Evolutionary conservation across 2,113 vertebrate genomes (phyloP), one percentile per base, ranked within the genome.

Genomic region (Saguinus imperator): DNA sequence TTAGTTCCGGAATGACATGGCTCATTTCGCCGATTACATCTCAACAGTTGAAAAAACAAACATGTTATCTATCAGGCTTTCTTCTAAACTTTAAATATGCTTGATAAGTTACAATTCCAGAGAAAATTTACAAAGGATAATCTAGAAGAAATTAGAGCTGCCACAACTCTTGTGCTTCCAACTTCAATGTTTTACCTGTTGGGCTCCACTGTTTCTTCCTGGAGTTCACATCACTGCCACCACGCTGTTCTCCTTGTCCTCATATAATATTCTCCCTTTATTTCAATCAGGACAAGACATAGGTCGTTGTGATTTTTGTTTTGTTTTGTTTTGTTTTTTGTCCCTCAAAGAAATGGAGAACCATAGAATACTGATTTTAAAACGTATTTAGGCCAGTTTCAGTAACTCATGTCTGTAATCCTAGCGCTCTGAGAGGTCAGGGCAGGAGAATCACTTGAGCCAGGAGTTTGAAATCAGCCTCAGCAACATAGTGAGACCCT

Each of bases 221-320:
- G n/a, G 6, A 37, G 13, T 40, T 37, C n/a, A 0, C 3, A 32
- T 5, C 52, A 2, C 45, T 35, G 50, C 58, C 4, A 7, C 18
- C 27, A 3, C 57, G 1, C 48, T 27, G 32, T 2, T 1, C 1
- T 37, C 32, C n/a, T 25, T 12, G 3, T 17, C 10, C 76, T 72
- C 27, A 43, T 3, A 32, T 82, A 17, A 35, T n/a, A 82, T 50
- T 73, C 82, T 12, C 25, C 11, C n/a, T 29, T 55, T 87, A 61
- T 76, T 55, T 66, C 50, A 58, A 16, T 68, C 37, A 83, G 89
- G 83, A 81, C 1, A 55, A 89, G 73, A 72, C 10, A 72, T 18
- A 85, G 8, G 23, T 17, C 43, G 43, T 43, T 43, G 43, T 68
- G 23, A 10, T 68, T 17, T 29, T 35, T 64, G 10, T 29, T 29